phyloP scores from a whole-genome alignment of 2,113 vertebrate species.

The Saguinus imperator region DNA sequence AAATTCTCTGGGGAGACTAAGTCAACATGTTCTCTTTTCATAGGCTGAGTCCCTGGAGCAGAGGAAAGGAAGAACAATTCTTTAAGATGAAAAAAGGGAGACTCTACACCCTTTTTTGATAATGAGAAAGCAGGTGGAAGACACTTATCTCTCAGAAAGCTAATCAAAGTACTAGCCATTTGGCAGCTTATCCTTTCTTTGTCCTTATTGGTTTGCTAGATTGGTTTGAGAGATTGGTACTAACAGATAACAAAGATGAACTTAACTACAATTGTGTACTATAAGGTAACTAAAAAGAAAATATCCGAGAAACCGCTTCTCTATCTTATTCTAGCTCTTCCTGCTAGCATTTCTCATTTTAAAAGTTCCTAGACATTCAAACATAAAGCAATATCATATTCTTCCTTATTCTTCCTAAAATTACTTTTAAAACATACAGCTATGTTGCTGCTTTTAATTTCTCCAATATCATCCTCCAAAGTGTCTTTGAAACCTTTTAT shows the following conservation, averaged over 20 bases:
- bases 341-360: constrained; percentile 15
- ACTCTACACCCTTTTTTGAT: not conserved
- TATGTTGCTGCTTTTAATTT: not conserved
- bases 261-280: not conserved
- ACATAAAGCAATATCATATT: not conserved
- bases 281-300: not conserved
- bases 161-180: not conserved
- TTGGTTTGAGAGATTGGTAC: not conserved
- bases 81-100: not conserved
- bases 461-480: constrained; percentile 6
- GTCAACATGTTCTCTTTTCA: constrained; percentile 34
- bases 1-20: constrained; percentile 36
- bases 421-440: not conserved
- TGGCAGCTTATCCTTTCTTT: not conserved
- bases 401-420: constrained; percentile 24
- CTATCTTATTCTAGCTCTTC: constrained; percentile 3
- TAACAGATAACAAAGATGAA: not conserved
- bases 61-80: not conserved
- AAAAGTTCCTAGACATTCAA: not conserved
- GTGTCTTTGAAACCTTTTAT: not conserved
- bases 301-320: not conserved
- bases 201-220: not conserved
- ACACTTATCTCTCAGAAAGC: constrained; percentile 26
- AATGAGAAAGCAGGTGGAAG: not conserved
- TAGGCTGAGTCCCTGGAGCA: constrained; percentile 5